A percentile compares a stretch with the other conserved stretches of the same genome.
Evolutionary conservation across 2,797 vertebrate genomes (phyloP).

Genomic region (Melanotaenia parkinsoni): DNA sequence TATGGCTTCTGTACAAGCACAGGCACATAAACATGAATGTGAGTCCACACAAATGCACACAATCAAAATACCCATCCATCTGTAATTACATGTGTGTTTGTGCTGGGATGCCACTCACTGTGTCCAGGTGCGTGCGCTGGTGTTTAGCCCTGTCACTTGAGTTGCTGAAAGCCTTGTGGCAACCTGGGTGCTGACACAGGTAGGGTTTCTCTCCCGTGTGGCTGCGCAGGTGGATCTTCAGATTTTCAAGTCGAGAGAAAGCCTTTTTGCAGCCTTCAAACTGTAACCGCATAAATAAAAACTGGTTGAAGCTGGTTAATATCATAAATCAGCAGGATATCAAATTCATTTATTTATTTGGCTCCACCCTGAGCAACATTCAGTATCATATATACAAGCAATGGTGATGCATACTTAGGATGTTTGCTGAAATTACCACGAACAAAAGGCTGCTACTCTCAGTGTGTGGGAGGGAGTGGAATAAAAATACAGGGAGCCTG

Average conservation of each 20-base stretch:
- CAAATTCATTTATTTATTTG: not conserved
- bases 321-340: constrained; percentile 4
- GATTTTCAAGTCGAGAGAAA: constrained; percentile 96
- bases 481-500: not conserved
- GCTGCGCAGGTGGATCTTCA: constrained; percentile 97
- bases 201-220: constrained; percentile 98
- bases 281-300: constrained; percentile 73
- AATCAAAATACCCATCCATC: constrained; percentile 1
- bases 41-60: constrained; percentile 7
- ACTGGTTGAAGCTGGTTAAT: not conserved
- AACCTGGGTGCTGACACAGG: constrained; percentile 92
- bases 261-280: constrained; percentile 97
- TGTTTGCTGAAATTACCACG: constrained; percentile 21
- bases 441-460: constrained; percentile 45
- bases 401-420: not conserved
- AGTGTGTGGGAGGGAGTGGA: constrained; percentile 31
- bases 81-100: not conserved
- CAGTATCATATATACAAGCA: not conserved
- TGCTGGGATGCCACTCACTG: constrained; percentile 83
- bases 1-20: constrained; percentile 92
- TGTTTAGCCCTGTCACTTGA: constrained; percentile 98
- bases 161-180: constrained; percentile 98
- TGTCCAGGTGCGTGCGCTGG: constrained; percentile 97
- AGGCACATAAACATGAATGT: constrained; percentile 16
- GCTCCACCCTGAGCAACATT: constrained; percentile 1